Conservation (phyloP, 2,797 vertebrate species). For the Decapterus maruadsi region DNA sequence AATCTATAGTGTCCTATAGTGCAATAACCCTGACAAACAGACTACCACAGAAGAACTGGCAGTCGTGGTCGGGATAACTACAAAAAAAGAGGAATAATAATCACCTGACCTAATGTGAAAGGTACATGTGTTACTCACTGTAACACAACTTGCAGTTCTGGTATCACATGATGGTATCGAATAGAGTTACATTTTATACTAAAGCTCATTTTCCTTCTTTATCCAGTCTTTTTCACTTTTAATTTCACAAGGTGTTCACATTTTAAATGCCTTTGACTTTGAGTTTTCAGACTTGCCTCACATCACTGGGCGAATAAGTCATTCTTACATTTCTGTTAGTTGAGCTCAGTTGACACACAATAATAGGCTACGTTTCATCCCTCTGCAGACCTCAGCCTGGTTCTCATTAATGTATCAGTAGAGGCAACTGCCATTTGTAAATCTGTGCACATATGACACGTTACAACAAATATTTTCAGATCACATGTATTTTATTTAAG, state of each 20-base stretch:
- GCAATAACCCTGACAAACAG: constrained; percentile 14
- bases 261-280: neutral
- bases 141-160: neutral
- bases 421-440: constrained; percentile 22
- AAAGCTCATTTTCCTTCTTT: constrained; percentile 1
- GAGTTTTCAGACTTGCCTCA: neutral
- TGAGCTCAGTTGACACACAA: neutral
- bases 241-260: neutral
- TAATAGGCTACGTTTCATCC: neutral
- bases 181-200: neutral
- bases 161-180: constrained; percentile 7
- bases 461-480: neutral
- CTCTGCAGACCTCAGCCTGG: neutral
- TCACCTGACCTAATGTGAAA: neutral
- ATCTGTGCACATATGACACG: no score
- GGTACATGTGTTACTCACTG: neutral
- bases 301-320: neutral
- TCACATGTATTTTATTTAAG: constrained; percentile 22
- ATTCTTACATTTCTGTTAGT: neutral
- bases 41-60: neutral
- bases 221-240: constrained; percentile 1
- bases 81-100: neutral
- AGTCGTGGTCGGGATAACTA: neutral
- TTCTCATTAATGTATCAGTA: neutral
- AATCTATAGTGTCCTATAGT: neutral